Base-by-base conservation (phyloP, 2,797 vertebrate species). In the Argyrosomus regius region DNA sequence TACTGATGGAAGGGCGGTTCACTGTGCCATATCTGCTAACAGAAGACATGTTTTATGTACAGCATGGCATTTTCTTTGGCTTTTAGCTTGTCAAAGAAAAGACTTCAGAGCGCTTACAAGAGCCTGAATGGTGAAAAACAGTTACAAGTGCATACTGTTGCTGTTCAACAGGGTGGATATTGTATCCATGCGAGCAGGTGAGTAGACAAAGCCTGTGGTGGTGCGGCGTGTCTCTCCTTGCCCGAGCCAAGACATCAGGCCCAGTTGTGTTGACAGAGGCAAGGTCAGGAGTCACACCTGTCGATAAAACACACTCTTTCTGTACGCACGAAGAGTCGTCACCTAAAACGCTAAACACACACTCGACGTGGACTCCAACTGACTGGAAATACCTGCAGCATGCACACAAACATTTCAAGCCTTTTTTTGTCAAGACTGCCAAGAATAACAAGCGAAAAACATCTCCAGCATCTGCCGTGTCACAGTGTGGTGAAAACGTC, bases 211-310 rank as follows among this genome's bases (percentile, higher is more conserved):
- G 85, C 83, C 67, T 28, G 82, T 64, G 48, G 77, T 60, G 45
- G 75, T 14, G 71, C 28, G n/a, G 57, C 88, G 14, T 87, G 93
- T 91, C 89, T 80, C 74, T 85, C 89, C 90, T 67, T 82, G 90
- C 88, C 89, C 81, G 72, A 82, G 85, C 74, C 39, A 46, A 84
- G 88, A 72, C 85, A 71, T 85, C 82, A 68, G 82, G 75, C 57
- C 81, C 26, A 14, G 46, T 67, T 71, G 81, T 90, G 93, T 87
- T 93, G 94, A 95, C 89, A 93, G 91, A 81, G 71, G 77, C 18
- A 53, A 72, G 88, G 93, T 92, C 91, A 91, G 74, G 87, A 90
- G 93, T 94, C 92, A 88, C 93, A 94, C 94, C 94, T 95, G 95
- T 81, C 57, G 58, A 83, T 57, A 75, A 88, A 85, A 84, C 65